Evolutionary conservation across 2,888 invertebrate species (phyloP).

Genomic region (Synergus japonicus): DNA sequence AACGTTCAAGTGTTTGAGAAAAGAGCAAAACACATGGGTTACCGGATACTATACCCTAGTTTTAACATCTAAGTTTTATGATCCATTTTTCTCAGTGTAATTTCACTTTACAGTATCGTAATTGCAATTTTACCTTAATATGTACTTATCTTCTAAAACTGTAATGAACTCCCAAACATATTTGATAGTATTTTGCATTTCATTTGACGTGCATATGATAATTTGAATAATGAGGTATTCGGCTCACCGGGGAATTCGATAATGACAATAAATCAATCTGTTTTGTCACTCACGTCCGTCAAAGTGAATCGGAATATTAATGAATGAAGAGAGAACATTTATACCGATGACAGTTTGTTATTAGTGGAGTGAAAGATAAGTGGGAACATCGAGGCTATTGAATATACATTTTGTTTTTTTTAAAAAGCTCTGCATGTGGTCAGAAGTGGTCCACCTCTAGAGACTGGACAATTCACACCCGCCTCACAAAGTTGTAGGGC

Average conservation of each 20-base stretch:
- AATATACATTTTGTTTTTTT: slow-evolving; percentile 12
- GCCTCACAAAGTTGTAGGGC: not conserved
- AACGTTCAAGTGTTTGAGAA: too few relatives aligned
- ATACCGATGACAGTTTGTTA: slow-evolving; percentile 16
- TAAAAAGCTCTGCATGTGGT: slow-evolving; percentile 5
- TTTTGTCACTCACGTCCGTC: slow-evolving; percentile 6
- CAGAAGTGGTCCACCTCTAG: not conserved
- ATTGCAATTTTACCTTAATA: too few relatives aligned
- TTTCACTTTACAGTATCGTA: too few relatives aligned
- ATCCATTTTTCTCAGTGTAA: too few relatives aligned
- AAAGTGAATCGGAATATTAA: not conserved
- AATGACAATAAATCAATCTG: slow-evolving; percentile 13
- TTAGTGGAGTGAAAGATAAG: not conserved
- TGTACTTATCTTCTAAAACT: too few relatives aligned
- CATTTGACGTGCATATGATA: not conserved
- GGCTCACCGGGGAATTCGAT: not conserved
- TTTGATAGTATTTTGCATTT: too few relatives aligned
- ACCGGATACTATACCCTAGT: too few relatives aligned
- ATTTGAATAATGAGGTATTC: not conserved
- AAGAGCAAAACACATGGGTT: too few relatives aligned
- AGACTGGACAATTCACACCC: slow-evolving; percentile 11
- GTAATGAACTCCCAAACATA: too few relatives aligned
- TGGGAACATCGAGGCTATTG: not conserved
- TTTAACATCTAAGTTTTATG: too few relatives aligned
- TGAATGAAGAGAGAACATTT: slow-evolving; percentile 4